Base-by-base conservation (phyloP, 2,888 invertebrate genomes). In the Psylliodes chrysocephalus region DNA sequence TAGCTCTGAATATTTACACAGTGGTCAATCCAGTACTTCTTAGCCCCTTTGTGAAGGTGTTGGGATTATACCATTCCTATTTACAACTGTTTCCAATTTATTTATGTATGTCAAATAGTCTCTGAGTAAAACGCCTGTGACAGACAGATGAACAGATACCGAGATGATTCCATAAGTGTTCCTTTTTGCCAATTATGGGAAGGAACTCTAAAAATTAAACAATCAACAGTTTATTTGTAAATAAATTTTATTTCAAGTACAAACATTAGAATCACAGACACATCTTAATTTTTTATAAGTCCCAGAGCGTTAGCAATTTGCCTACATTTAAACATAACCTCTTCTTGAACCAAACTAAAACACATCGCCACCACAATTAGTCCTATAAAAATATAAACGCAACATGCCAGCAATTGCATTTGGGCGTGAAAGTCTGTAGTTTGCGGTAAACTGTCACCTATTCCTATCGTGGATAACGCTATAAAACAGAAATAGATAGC, bases 401-500 rank as follows among this genome's bases (percentile, higher is more conserved):
- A 92, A 77, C 92, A 92, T 47, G 91, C 91, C 65, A 92, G 88
- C 79, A 93, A 85, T 78, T 92, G 92, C 52, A 91, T 82, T 73
- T 90, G 90, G 73, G 88, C 88, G 62, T 83, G 82, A 52, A 78
- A 66, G 38, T 72, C 74, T 19, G 74, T 67, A 59, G 70, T 76
- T 55, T 85, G 85, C 1, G 67, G 71, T n/a, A 63, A 51, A 25
- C 59, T 59, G 22, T 92, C 92, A 2, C 92, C 92, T 70, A 93
- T 91, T 33, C 93, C 93, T 64, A 94, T 93, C 1, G 94, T 94
- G 0, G 92, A 90, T 70, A 94, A 84, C 1, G 93, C 92, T 69
- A 93, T 90, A 81, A 94, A 94, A 79, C 93, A 93, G 82, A 93
- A 93, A 82, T 93, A 94, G 2, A 91, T 90, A 5, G 92, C 91